phyloP scores from a whole-genome alignment of 2,797 vertebrate species.

The Neoniphon sammara region DNA sequence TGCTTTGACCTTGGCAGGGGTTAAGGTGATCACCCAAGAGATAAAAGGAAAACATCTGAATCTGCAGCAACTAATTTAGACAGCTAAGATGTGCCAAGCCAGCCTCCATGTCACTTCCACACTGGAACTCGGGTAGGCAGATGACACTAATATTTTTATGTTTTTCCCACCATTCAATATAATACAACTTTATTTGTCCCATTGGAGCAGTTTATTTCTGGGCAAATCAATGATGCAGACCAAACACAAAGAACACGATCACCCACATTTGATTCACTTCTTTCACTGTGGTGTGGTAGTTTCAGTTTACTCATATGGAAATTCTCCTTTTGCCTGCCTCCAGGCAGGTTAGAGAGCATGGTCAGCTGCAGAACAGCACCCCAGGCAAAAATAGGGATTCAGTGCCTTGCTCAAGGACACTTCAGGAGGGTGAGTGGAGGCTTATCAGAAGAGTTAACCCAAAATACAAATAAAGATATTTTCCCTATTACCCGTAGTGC shows the following conservation, averaged over 20 bases:
- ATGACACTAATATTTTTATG: constrained; percentile 49
- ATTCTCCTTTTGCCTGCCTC: constrained; percentile 39
- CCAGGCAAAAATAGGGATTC: constrained; percentile 41
- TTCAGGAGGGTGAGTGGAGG: constrained; percentile 31
- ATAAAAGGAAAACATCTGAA: constrained; percentile 14
- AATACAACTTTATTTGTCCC: constrained; percentile 48
- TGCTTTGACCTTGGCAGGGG: constrained; percentile 32
- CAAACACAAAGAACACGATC: constrained; percentile 49
- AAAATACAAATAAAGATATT: too few species aligned
- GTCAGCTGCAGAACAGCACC: constrained; percentile 30
- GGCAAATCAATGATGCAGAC: constrained; percentile 35
- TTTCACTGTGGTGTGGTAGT: constrained; percentile 27
- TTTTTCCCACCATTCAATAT: constrained; percentile 56
- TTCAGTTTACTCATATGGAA: constrained; percentile 53
- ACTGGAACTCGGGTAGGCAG: constrained; percentile 3
- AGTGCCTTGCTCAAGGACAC: constrained; percentile 46
- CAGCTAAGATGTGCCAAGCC: constrained; percentile 16
- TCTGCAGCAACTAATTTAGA: constrained; percentile 40
- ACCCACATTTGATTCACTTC: constrained; percentile 49
- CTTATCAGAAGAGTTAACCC: constrained; percentile 10
- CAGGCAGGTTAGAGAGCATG: too few species aligned
- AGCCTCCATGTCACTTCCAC: not conserved
- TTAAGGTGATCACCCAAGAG: not conserved
- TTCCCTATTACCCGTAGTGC: not conserved
- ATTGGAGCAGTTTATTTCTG: constrained; percentile 33